Evolutionary conservation across 2,888 invertebrate species (phyloP), one percentile per base, ranked within the genome.

Genomic region (Aphodius granarius): DNA sequence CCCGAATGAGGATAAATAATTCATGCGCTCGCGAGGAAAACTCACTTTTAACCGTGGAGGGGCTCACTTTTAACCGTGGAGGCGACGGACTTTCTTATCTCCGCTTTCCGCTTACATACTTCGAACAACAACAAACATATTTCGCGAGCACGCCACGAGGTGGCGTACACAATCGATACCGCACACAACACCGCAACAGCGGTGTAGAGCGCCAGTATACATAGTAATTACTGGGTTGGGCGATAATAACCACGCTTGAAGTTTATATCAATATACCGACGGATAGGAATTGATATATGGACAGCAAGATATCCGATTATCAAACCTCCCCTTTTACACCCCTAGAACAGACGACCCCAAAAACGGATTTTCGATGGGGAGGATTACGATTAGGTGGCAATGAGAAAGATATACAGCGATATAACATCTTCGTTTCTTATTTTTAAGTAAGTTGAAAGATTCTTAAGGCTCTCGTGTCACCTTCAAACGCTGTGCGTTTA

Each of bases 231-330:
- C 20, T 1, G 23, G 43, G 43, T 21, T n/a, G 9, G n/a, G 68
- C 13, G 21, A 66, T 19, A 68, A 68, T 68, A 22, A 20, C 20
- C 18, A 18, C 6, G 21, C 20, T 68, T 68, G 21, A 68, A 68
- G 68, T 20, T 68, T 20, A 68, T 21, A 68, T 68, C 68, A 68
- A 68, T 68, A 68, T 68, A 20, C 68, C 20, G 16, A n/a, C n/a
- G 68, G n/a, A 68, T 68, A 13, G 9, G 22, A 20, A 19, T 18
- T 20, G 22, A 20, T 20, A 66, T 66, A 21, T 19, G 20, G 19
- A 65, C 19, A 15, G 17, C 65, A 65, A 15, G 68, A 20, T 22
- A 5, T 22, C 22, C 9, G 68, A 68, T n/a, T 21, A 20, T 20
- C 20, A 43, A 43, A 43, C 9, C 6, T 6, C 23, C 43, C 43